phyloP scores from a whole-genome alignment of 2,113 vertebrate species.

The Ceyx cyanopectus region DNA sequence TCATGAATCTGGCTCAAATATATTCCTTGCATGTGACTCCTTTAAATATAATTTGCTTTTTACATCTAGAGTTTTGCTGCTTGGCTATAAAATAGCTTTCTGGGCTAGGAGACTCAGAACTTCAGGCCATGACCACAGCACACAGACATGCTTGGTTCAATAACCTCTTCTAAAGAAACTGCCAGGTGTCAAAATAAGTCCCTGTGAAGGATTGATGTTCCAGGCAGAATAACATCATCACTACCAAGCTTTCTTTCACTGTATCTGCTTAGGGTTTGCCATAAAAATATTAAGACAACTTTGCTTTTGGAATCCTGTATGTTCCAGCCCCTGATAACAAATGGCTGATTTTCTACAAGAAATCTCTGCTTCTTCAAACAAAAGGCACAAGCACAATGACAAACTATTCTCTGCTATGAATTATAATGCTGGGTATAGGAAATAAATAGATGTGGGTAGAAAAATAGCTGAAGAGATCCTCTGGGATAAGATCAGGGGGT shows the following conservation, averaged over 20 bases:
- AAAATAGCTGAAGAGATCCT: not conserved
- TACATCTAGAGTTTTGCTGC: slow-evolving; percentile 9
- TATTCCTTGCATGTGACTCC: not conserved
- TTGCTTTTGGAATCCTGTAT: rapidly evolving
- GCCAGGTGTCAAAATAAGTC: not conserved
- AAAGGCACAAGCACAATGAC: not conserved
- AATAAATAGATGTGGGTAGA: not conserved
- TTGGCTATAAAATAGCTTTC: not conserved
- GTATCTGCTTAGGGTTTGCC: not conserved
- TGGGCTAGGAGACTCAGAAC: not conserved
- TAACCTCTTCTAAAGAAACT: not conserved
- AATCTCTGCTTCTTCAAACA: not conserved
- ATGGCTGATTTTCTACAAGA: not conserved
- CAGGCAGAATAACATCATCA: not conserved
- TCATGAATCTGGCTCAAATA: slow-evolving; percentile 20
- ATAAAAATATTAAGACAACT: not conserved
- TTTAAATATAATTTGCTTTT: slow-evolving; percentile 5
- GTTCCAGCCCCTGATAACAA: not conserved
- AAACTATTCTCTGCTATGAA: not conserved
- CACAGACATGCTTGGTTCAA: not conserved
- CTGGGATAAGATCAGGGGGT: rapidly evolving
- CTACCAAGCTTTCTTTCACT: not conserved
- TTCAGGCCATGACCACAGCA: not conserved
- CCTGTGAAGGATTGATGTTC: not conserved
- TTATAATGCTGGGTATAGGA: rapidly evolving